phyloP scores from a whole-genome alignment of 1,140 invertebrate genomes.

The Triops longicaudatus region DNA sequence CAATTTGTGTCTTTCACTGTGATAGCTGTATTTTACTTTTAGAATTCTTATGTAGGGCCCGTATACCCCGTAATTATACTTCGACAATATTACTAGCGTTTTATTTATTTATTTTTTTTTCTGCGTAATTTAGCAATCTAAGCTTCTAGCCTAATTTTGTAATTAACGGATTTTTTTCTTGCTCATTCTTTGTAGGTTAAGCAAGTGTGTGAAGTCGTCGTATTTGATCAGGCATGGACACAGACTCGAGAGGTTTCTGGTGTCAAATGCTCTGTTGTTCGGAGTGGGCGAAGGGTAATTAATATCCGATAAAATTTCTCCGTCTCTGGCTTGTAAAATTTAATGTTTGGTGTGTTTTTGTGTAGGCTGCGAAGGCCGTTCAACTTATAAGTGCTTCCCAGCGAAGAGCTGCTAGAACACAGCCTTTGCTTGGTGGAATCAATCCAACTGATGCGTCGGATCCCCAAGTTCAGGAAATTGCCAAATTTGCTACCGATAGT shows the following conservation, averaged over 20 bases:
- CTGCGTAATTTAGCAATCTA: too few species aligned
- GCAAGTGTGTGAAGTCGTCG: not conserved
- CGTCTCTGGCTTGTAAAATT: too few species aligned
- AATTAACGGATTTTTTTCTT: too few species aligned
- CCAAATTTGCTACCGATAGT: not conserved
- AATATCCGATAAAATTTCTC: not conserved
- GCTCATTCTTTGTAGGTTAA: not conserved
- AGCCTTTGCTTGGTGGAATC: conserved; percentile 7
- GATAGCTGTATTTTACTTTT: too few species aligned
- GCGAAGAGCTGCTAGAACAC: not conserved
- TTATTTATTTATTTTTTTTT: too few species aligned
- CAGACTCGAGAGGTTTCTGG: not conserved
- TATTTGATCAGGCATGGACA: not conserved
- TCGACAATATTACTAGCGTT: too few species aligned
- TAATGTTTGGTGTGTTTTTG: too few species aligned
- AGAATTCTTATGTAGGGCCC: too few species aligned
- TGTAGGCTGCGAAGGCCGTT: not conserved
- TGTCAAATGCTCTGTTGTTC: not conserved
- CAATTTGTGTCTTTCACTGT: too few species aligned
- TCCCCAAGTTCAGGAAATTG: not conserved
- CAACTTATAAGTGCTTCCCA: not conserved
- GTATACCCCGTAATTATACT: too few species aligned
- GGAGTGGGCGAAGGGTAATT: not conserved
- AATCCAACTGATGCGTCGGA: conserved; percentile 4
- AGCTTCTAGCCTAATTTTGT: too few species aligned